Conservation (phyloP, 2,888 invertebrate genomes). For the Ischnus inquisitorius region DNA sequence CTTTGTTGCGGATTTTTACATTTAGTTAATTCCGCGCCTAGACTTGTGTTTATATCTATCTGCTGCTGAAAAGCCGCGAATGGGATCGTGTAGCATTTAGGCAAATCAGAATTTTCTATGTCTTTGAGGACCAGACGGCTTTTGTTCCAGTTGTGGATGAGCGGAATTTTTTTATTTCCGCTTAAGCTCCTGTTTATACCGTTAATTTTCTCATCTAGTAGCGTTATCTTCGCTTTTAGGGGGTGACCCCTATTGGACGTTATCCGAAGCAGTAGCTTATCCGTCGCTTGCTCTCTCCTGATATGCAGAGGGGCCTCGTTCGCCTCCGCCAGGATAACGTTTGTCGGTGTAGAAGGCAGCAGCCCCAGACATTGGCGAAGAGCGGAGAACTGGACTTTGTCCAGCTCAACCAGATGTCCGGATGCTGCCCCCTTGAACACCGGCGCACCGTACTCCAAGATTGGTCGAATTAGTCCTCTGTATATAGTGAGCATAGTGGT, state of each 20-base stretch:
- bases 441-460: neutral
- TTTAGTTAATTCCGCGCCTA: too few relatives aligned
- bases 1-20: too few relatives aligned
- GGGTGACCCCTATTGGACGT: neutral
- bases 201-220: neutral
- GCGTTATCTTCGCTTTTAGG: neutral
- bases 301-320: neutral
- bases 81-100: too few relatives aligned
- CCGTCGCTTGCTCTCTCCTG: neutral
- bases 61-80: too few relatives aligned
- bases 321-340: neutral
- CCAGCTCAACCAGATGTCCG: neutral
- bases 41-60: too few relatives aligned
- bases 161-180: too few relatives aligned
- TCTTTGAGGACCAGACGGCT: too few relatives aligned
- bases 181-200: too few relatives aligned
- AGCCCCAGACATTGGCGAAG: conserved; percentile 9
- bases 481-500: neutral
- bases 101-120: too few relatives aligned
- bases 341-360: neutral
- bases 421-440: neutral
- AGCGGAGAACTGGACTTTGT: neutral
- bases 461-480: too few relatives aligned
- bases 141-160: too few relatives aligned
- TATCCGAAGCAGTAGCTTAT: neutral